Percentiles rank a stretch among this genome's conserved stretches.
phyloP scores from a whole-genome alignment of 2,888 invertebrate genomes.

The Archips xylosteana region DNA sequence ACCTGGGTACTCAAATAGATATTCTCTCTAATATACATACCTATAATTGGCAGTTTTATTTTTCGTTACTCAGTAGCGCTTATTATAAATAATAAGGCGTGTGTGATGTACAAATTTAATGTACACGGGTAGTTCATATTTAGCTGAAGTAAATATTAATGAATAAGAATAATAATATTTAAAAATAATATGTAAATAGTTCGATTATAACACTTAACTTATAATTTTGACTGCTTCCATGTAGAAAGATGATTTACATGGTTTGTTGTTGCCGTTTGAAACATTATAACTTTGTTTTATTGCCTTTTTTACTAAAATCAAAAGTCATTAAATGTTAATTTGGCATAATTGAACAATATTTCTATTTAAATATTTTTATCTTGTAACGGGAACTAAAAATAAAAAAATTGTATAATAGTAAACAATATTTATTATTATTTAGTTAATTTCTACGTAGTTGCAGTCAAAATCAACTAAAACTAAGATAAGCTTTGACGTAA shows the following conservation, averaged over 20 bases:
- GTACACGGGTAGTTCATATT: neutral
- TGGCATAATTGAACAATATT: too few relatives aligned
- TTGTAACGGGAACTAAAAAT: neutral
- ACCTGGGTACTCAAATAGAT: too few relatives aligned
- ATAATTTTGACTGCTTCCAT: constrained; percentile 7
- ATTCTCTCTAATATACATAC: neutral
- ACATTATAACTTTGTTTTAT: too few relatives aligned
- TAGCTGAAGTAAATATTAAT: neutral
- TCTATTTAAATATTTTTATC: too few relatives aligned
- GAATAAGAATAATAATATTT: neutral
- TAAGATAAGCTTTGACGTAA: constrained; percentile 46
- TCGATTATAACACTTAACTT: neutral
- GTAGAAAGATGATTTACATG: neutral
- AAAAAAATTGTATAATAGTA: neutral
- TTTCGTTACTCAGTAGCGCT: neutral
- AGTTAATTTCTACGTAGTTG: constrained; percentile 19
- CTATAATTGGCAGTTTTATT: neutral
- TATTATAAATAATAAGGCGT: neutral
- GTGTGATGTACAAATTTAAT: neutral
- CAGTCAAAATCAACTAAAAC: constrained; percentile 28
- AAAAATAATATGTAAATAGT: neutral
- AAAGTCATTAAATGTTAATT: too few relatives aligned
- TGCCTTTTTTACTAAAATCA: too few relatives aligned
- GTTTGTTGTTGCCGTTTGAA: too few relatives aligned
- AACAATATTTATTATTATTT: neutral